These are phyloP conservation scores for Anolis sagrei DNA, from an alignment of 2,113 vertebrate species.

Conservation along the genomic window DNA sequence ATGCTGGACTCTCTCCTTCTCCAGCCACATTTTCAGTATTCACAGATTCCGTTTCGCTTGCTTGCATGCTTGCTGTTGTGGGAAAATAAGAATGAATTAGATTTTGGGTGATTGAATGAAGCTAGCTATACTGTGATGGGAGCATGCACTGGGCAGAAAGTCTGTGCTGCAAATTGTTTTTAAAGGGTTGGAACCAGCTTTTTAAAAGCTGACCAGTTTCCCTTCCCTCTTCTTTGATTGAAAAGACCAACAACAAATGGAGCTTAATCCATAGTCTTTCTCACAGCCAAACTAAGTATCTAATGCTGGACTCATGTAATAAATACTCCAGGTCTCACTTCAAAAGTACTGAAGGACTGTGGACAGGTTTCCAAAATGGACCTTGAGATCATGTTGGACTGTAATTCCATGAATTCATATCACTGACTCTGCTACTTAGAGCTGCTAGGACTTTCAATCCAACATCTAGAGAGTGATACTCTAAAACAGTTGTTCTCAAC, in stretches of 20 bases:
- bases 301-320: background rate
- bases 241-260: background rate
- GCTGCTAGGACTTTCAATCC: too few relatives aligned
- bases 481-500: too few relatives aligned
- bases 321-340: background rate
- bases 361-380: background rate
- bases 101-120: background rate
- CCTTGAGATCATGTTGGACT: too few relatives aligned
- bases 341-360: background rate
- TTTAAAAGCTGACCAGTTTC: background rate
- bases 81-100: conserved; percentile 60
- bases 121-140: background rate
- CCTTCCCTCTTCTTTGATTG: background rate
- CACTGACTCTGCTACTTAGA: too few relatives aligned
- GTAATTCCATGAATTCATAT: too few relatives aligned
- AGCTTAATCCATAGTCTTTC: too few relatives aligned
- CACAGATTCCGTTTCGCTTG: conserved; percentile 94
- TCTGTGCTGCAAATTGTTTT: background rate
- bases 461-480: too few relatives aligned
- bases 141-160: rapidly evolving
- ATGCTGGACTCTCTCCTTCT: conserved; percentile 85
- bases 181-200: background rate
- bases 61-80: conserved; percentile 90
- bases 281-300: background rate
- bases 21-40: conserved; percentile 92